A percentile compares a stretch with the other conserved stretches of the same genome.
These are phyloP conservation scores for Proteles cristata DNA, from an alignment of 2,113 vertebrate genomes.

Conservation along the genomic window DNA sequence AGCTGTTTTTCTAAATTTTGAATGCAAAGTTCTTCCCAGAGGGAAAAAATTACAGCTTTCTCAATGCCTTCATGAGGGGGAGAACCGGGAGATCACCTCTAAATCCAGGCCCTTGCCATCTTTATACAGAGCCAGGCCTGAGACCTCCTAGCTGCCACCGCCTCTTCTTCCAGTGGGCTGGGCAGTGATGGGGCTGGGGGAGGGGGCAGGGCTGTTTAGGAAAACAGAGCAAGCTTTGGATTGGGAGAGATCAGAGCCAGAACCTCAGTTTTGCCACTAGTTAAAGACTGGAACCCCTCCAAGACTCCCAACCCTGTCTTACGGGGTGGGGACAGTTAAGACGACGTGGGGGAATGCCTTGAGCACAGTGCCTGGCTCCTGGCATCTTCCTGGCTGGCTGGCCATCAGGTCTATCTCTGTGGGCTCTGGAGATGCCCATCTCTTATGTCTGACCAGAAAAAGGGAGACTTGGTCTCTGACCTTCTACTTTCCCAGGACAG, in stretches of 20 bases:
- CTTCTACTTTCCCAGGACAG: neutral
- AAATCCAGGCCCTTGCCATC: neutral
- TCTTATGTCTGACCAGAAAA: constrained; percentile 18
- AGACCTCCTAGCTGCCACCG: neutral
- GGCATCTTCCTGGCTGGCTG: neutral
- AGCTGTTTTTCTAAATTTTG: neutral
- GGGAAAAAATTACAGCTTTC: neutral
- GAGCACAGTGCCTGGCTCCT: neutral
- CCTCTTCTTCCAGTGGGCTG: neutral
- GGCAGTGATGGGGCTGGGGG: neutral
- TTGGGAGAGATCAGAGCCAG: neutral
- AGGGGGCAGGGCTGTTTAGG: neutral
- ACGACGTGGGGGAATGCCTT: neutral
- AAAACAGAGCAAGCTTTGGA: neutral
- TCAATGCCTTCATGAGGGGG: neutral
- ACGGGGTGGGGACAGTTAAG: neutral
- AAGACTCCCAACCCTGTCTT: neutral
- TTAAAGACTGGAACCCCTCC: neutral
- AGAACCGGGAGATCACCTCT: neutral
- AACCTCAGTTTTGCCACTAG: neutral
- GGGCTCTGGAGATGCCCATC: neutral
- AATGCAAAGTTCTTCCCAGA: neutral
- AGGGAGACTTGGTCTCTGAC: neutral
- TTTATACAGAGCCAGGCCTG: neutral
- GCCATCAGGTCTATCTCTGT: constrained; percentile 21